Conservation (phyloP, 2,797 vertebrate species). For the Triplophysa bombifrons region DNA sequence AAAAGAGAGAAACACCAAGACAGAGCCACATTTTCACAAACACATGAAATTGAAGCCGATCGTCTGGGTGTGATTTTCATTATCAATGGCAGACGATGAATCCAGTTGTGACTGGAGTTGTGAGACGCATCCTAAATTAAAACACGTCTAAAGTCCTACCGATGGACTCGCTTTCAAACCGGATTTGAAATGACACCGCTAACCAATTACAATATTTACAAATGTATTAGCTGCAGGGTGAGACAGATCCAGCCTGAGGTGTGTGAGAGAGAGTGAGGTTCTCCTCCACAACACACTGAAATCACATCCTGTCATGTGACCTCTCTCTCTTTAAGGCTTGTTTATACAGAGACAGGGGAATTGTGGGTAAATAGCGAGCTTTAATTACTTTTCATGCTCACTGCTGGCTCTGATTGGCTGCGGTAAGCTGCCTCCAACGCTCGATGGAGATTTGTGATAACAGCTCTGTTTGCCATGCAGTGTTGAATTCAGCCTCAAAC, state of each 20-base stretch:
- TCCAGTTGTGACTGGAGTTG: background rate
- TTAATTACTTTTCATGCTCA: constrained; percentile 64
- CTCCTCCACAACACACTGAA: background rate
- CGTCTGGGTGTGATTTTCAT: background rate
- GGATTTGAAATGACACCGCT: constrained; percentile 56
- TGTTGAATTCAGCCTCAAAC: constrained; percentile 24
- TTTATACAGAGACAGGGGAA: constrained; percentile 44
- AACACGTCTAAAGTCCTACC: background rate
- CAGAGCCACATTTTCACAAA: background rate
- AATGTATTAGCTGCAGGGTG: constrained; percentile 58
- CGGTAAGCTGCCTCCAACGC: constrained; percentile 10
- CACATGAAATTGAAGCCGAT: background rate
- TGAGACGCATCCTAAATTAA: background rate
- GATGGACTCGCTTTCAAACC: constrained; percentile 47
- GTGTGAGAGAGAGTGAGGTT: constrained; percentile 13
- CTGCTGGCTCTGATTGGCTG: constrained; percentile 35
- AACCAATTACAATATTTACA: constrained; percentile 59
- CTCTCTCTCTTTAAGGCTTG: background rate
- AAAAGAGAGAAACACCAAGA: constrained; percentile 19
- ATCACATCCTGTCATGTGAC: constrained; percentile 23
- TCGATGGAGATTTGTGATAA: constrained; percentile 35
- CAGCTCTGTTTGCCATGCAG: constrained; percentile 10
- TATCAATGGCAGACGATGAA: background rate
- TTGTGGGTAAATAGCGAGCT: constrained; percentile 63
- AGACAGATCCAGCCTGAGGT: constrained; percentile 52